A percentile compares a stretch with the other conserved stretches of the same genome.
phyloP scores from a whole-genome alignment of 2,888 invertebrate species.

The Lasioglossum leucozonium region DNA sequence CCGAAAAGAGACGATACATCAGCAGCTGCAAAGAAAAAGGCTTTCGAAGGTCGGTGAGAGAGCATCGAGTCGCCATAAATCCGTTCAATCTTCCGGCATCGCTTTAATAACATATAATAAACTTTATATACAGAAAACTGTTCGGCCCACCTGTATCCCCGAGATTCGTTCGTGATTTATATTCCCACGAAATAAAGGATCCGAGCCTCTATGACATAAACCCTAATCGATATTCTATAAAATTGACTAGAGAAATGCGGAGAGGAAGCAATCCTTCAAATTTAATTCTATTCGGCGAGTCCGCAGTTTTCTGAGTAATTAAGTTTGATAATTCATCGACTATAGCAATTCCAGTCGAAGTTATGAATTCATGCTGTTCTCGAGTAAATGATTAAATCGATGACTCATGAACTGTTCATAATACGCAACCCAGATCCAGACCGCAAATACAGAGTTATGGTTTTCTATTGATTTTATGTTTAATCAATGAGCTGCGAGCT shows the following conservation, averaged over 20 bases:
- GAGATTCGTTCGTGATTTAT: conserved; percentile 18
- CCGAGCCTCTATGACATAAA: not conserved
- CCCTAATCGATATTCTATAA: conserved; percentile 1
- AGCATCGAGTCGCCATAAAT: conserved; percentile 30
- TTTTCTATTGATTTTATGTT: conserved; percentile 2
- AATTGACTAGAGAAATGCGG: not conserved
- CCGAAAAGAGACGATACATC: conserved; percentile 32
- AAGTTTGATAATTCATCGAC: not conserved
- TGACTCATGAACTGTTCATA: conserved; percentile 2
- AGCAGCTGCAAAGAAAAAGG: conserved; percentile 31
- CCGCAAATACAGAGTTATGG: not conserved
- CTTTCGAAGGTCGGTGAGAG: conserved; percentile 31
- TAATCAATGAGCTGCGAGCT: not conserved
- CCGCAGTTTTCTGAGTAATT: not conserved
- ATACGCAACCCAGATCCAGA: not conserved
- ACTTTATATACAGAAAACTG: not conserved
- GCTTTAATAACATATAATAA: conserved; percentile 19
- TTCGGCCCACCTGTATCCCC: not conserved
- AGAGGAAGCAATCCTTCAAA: not conserved
- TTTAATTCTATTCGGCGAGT: not conserved
- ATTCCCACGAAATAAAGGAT: not conserved
- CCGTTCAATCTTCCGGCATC: conserved; percentile 19
- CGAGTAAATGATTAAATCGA: not conserved
- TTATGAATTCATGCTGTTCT: not conserved
- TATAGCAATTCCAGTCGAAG: not conserved